Evolutionary conservation across 2,113 vertebrate species (phyloP), one percentile per base, ranked within the genome.

Genomic region (Ceyx cyanopectus): DNA sequence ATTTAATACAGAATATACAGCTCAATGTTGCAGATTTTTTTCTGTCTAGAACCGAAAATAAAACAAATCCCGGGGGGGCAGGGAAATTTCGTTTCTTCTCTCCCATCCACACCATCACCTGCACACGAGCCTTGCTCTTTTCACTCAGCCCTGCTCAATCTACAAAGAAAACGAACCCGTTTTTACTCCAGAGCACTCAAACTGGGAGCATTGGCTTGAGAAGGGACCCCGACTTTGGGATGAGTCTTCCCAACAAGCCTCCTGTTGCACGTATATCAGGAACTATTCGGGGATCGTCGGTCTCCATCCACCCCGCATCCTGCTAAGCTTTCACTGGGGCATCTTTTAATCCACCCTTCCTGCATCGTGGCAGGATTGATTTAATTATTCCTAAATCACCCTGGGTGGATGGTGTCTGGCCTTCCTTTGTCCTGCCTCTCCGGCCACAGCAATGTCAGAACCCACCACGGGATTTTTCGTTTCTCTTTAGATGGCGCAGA

Each of bases 351-450:
- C 92, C 95, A 96, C 74, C 75, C 70, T 94, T 94, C 83, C 81
- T 91, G 77, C 76, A 63, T 24, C 61, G 32, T 93, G 91, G 37
- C 45, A 77, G 84, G 91, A 93, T 92, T 94, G 82, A 94, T 93
- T 94, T 96, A 96, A 96, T 97, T 94, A 85, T 92, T 93, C 72
- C 83, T 90, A 89, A 89, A 91, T 91, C 94, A 72, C 73, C 80
- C 81, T 81, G 37, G 10, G 72, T 76, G 81, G 78, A 95, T 85
- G 65, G 58, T 90, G 57, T n/a, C 77, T 80, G 73, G 73, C 77
- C 69, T 84, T 85, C 65, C 61, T 95, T 96, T 94, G 89, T 96
- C 87, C 86, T 74, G 53, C 26, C 6, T 22, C 85, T 68, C 46
- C 0, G 19, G 72, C 75, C 85, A 57, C 68, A n/a, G 87, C 60